Percentiles rank a stretch among this genome's conserved stretches.
These are phyloP conservation scores for Melanotaenia pygmaea DNA, from an alignment of 2,797 vertebrate genomes.

Conservation along the genomic window DNA sequence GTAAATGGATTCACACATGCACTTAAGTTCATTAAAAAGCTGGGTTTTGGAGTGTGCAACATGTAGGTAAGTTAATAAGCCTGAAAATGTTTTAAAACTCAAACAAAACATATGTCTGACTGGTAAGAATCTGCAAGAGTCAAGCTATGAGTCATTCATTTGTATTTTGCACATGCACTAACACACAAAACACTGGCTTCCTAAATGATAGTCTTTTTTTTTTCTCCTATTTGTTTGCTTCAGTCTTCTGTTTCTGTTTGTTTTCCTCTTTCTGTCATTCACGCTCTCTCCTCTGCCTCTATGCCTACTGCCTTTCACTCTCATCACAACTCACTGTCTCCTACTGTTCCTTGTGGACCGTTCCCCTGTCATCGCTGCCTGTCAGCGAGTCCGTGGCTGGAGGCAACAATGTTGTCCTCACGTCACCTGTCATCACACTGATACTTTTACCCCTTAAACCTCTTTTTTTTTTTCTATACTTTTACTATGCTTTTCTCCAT, in stretches of 20 bases:
- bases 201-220: conserved; percentile 45
- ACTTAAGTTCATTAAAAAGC: neutral
- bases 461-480: too few species aligned
- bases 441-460: conserved; percentile 13
- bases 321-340: conserved; percentile 23
- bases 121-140: conserved; percentile 37
- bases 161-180: conserved; percentile 13
- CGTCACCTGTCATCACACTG: conserved; percentile 42
- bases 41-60: neutral
- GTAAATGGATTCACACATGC: neutral
- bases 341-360: conserved; percentile 31
- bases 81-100: neutral
- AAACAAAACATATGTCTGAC: conserved; percentile 19
- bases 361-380: conserved; percentile 45
- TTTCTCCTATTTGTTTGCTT: conserved; percentile 55
- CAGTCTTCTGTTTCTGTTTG: conserved; percentile 33
- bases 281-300: conserved; percentile 3
- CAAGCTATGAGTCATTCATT: conserved; percentile 66
- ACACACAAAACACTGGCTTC: conserved; percentile 20
- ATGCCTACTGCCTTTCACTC: conserved; percentile 40
- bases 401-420: conserved; percentile 49
- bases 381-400: conserved; percentile 41
- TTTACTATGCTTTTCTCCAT: too few species aligned
- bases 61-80: neutral
- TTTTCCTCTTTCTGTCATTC: conserved; percentile 29